Base-by-base conservation (phyloP, 2,113 vertebrate genomes). In the Nettapus auritus region DNA sequence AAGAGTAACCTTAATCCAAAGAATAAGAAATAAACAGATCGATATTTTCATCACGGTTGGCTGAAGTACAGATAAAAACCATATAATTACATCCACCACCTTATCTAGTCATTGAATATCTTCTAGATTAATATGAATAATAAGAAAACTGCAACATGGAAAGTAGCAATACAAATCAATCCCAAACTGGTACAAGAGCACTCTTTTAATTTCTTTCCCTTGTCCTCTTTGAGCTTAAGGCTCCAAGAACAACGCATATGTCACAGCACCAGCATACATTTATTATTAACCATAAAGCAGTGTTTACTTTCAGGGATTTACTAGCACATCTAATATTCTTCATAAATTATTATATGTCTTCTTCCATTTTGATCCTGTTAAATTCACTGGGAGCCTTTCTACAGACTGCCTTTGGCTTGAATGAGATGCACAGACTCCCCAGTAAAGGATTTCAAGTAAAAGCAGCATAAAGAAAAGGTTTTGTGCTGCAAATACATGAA, bases 21-120 rank as follows among this genome's bases (percentile, higher is more conserved):
- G 60, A 94, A 78, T 63, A 82, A 73, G 70, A 86, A 93, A 88
- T 86, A 90, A 88, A 81, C 50, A 83, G 91, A 88, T 92, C 68
- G 60, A 26, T 94, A 94, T 87, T 95, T 96, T 83, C 60, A 84
- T 64, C 29, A 83, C 1, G 7, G n/a, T 55, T 90, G 48, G 42
- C 40, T 81, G 60, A 90, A 86, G n/a, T 42, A 81, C 60, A 86
- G 42, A 55, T 52, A 86, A 92, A 86, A 83, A 11, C 13, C 29
- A 38, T 82, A 38, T 81, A 90, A 90, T 81, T 88, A 81, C 34
- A 76, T 87, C 42, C 48, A 90, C 26, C 42, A 73, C 13, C 10
- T 84, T 90, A 84, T 68, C 75, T 79, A 81, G 26, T 63, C 53
- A 73, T 46, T 52, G 36, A 92, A 77, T 42, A 81, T 25, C 40